Evolutionary conservation across 2,888 invertebrate species (phyloP).

Genomic region (Punctoribates punctum): DNA sequence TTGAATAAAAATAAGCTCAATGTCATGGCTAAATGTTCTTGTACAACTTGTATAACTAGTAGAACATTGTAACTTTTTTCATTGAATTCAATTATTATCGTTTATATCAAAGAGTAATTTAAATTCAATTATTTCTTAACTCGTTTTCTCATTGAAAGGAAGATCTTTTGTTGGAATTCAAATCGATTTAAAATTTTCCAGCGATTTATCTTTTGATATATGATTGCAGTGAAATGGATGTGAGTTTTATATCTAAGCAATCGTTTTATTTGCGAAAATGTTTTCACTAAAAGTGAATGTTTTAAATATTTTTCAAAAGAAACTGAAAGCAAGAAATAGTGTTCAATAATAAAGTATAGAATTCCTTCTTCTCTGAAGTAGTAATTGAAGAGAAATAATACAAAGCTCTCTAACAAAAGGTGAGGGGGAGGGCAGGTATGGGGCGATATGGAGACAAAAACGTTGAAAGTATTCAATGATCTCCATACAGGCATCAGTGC

Average conservation of each 20-base stretch:
- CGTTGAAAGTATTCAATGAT: conserved; percentile 8
- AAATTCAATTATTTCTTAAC: too few species aligned
- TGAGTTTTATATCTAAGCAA: not conserved
- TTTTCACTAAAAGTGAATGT: conserved; percentile 7
- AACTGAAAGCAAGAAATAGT: not conserved
- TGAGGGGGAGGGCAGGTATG: not conserved
- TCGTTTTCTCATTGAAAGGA: too few species aligned
- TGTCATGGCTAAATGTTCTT: too few species aligned
- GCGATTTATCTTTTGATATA: too few species aligned
- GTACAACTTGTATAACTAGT: too few species aligned
- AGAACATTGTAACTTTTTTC: too few species aligned
- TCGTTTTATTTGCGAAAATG: not conserved
- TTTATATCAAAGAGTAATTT: too few species aligned
- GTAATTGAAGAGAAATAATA: not conserved
- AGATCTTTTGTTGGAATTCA: too few species aligned
- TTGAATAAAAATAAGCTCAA: too few species aligned
- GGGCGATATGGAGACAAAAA: not conserved
- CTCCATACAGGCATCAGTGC: conserved; percentile 13
- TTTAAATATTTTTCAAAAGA: conserved; percentile 23
- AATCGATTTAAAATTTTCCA: too few species aligned
- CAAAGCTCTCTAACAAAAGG: conserved; percentile 9
- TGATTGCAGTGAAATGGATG: not conserved
- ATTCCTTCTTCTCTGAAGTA: conserved; percentile 23
- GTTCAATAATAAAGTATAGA: conserved; percentile 13
- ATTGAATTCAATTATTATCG: too few species aligned